phyloP scores from a whole-genome alignment of 1,140 invertebrate genomes.

The Macrocentrus cingulum region DNA sequence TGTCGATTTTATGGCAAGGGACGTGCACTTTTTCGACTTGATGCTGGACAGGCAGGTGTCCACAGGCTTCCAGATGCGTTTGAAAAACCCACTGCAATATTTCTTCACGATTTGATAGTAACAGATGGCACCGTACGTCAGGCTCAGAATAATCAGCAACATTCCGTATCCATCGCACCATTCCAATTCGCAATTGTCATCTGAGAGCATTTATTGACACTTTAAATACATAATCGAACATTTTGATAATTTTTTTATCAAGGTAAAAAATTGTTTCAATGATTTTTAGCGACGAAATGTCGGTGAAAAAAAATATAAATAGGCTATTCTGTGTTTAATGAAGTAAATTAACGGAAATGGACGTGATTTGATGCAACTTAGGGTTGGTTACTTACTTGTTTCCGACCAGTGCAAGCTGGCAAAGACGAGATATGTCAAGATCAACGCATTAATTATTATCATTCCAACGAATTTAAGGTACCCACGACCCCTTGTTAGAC shows the following conservation, averaged over 20 bases:
- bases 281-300: too few relatives aligned
- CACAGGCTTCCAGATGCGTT: constrained; percentile 13
- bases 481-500: constrained; percentile 1
- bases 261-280: constrained; percentile 16
- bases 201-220: too few relatives aligned
- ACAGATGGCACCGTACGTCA: constrained; percentile 66
- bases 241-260: too few relatives aligned
- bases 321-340: too few relatives aligned
- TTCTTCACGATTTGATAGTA: constrained; percentile 70
- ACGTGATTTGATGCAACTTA: too few relatives aligned
- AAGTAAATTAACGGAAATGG: too few relatives aligned
- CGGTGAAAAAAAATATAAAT: constrained; percentile 11
- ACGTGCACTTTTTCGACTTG: constrained; percentile 27
- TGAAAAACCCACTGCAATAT: constrained; percentile 57
- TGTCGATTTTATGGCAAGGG: constrained; percentile 5
- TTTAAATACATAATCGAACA: too few relatives aligned
- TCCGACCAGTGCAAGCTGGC: constrained; percentile 20
- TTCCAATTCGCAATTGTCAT: constrained; percentile 36
- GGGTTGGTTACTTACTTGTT: too few relatives aligned
- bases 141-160: constrained; percentile 66
- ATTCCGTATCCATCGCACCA: constrained; percentile 76
- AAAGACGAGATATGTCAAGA: constrained; percentile 12
- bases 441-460: constrained; percentile 3
- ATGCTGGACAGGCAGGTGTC: not conserved
- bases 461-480: not conserved